A percentile compares a stretch with the other conserved stretches of the same genome.
phyloP scores from a whole-genome alignment of 2,888 invertebrate species.

The Schizotus pectinicornis region DNA sequence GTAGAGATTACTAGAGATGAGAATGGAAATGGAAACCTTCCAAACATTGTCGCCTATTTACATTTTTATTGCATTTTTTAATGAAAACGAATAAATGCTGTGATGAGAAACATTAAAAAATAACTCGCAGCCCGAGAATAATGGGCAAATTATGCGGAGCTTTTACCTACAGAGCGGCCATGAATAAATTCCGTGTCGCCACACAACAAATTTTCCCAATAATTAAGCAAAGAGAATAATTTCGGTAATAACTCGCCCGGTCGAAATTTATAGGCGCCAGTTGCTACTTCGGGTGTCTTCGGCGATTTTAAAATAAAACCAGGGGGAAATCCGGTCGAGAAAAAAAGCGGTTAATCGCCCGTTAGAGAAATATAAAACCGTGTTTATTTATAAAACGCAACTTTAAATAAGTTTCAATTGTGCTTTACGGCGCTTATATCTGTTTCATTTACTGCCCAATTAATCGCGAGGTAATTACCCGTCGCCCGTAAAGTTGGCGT shows the following conservation, averaged over 20 bases:
- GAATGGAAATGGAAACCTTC: not conserved
- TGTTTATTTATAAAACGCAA: conserved; percentile 29
- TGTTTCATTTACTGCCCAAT: conserved; percentile 28
- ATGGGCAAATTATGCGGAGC: conserved; percentile 43
- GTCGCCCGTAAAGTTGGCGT: too few species aligned
- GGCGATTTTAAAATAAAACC: conserved; percentile 22
- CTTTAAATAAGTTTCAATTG: conserved; percentile 31
- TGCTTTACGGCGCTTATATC: conserved; percentile 28
- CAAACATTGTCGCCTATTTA: conserved; percentile 35
- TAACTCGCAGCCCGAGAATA: conserved; percentile 41
- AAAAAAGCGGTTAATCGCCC: conserved; percentile 25
- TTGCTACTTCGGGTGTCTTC: conserved; percentile 18
- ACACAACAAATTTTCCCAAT: conserved; percentile 5
- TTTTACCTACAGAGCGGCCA: not conserved
- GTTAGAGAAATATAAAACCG: conserved; percentile 29
- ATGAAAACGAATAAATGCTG: conserved; percentile 45
- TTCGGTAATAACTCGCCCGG: conserved; percentile 2
- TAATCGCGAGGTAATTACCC: not conserved
- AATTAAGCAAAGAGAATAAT: conserved; percentile 14
- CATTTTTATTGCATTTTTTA: conserved; percentile 51
- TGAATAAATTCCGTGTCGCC: conserved; percentile 3
- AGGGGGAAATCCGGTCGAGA: conserved; percentile 25
- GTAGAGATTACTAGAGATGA: conserved; percentile 11
- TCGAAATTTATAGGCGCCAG: conserved; percentile 19
- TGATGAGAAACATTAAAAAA: conserved; percentile 45